phyloP scores from a whole-genome alignment of 1,140 invertebrate species.

The Apolygus lucorum region DNA sequence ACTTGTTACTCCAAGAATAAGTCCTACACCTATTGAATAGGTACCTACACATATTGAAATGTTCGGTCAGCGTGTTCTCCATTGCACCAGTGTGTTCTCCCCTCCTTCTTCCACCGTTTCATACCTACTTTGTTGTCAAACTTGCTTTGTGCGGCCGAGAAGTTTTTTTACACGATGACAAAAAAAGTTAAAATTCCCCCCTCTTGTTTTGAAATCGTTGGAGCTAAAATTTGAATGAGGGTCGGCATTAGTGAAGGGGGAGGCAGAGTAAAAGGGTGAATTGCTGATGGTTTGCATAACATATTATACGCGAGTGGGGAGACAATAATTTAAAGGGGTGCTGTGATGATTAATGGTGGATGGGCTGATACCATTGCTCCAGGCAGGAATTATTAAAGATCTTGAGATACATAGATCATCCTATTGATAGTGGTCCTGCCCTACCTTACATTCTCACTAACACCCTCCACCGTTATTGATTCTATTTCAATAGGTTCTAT shows the following conservation, averaged over 20 bases:
- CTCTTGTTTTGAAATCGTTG: neutral
- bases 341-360: neutral
- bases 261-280: neutral
- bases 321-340: neutral
- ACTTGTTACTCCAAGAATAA: no score
- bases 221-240: neutral
- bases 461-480: neutral
- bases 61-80: no score
- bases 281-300: neutral
- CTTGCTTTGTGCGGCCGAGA: no score
- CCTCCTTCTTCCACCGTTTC: no score
- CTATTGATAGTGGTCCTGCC: neutral
- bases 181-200: no score
- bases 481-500: no score
- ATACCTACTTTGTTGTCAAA: no score
- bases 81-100: no score
- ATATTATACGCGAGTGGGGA: neutral
- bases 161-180: no score
- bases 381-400: neutral
- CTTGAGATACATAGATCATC: neutral
- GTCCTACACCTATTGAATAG: no score
- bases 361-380: neutral
- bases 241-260: neutral
- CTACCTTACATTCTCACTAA: no score
- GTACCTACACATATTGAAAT: no score